Percentiles rank a stretch among this genome's conserved stretches.
phyloP scores from a whole-genome alignment of 2,797 vertebrate species.

The Acanthiza pusilla region DNA sequence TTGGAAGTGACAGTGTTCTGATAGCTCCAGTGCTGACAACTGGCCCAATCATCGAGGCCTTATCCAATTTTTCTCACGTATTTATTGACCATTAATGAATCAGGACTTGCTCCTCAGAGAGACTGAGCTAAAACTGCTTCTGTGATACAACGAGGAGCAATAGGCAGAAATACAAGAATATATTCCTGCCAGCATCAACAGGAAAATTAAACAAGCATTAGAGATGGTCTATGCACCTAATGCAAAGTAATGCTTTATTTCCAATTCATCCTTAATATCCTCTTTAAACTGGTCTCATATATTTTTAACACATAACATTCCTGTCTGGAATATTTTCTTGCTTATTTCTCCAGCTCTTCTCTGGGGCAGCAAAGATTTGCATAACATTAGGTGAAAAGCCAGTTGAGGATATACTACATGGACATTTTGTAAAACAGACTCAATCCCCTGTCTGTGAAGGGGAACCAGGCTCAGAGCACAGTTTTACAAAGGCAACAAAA shows the following conservation, averaged over 20 bases:
- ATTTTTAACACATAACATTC: not conserved
- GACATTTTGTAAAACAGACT: slow-evolving; percentile 23
- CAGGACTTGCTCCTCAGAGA: not conserved
- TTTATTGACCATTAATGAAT: slow-evolving; percentile 35
- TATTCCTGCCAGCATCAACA: not conserved
- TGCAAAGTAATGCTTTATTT: not conserved
- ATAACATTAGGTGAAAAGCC: slow-evolving; percentile 38
- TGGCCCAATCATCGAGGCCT: not conserved
- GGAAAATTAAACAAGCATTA: not conserved
- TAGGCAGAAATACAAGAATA: slow-evolving; percentile 34
- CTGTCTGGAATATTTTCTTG: slow-evolving; percentile 27
- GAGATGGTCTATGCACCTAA: not conserved
- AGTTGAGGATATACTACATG: not conserved
- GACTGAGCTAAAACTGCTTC: not conserved
- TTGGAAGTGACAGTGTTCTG: not conserved
- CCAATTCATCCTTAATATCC: not conserved
- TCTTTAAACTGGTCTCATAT: not conserved
- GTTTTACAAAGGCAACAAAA: not conserved
- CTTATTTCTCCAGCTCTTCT: slow-evolving; percentile 2
- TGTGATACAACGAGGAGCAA: not conserved
- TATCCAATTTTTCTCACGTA: not conserved
- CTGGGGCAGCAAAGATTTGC: not conserved
- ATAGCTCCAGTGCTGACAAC: not conserved
- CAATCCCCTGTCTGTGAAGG: slow-evolving; percentile 7
- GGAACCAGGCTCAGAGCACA: not conserved